phyloP scores from a whole-genome alignment of 1,140 invertebrate genomes.

The Drosophila pandora region DNA sequence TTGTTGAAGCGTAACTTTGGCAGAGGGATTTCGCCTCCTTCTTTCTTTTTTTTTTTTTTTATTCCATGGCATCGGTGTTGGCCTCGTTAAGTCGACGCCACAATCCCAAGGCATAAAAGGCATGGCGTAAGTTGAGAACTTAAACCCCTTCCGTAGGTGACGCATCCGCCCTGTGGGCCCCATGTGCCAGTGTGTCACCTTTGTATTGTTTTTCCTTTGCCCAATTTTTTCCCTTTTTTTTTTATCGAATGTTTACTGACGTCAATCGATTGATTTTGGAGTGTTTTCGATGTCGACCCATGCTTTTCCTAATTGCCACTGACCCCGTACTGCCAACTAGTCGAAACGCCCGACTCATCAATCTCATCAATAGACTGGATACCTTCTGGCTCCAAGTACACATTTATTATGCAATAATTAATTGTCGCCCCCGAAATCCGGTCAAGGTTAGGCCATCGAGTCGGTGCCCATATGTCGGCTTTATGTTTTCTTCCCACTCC shows the following conservation, averaged over 20 bases:
- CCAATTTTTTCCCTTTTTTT: constrained; percentile 12
- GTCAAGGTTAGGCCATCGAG: constrained; percentile 32
- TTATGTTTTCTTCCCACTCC: constrained; percentile 27
- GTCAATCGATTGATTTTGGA: constrained; percentile 77
- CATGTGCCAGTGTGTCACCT: constrained; percentile 29
- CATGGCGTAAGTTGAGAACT: constrained; percentile 45
- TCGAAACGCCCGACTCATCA: constrained; percentile 46
- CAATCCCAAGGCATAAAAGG: constrained; percentile 26
- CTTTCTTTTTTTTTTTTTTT: background rate
- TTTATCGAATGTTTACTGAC: constrained; percentile 46
- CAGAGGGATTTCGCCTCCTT: constrained; percentile 15
- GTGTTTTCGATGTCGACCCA: constrained; percentile 23
- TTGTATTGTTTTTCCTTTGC: constrained; percentile 17
- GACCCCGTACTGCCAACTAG: constrained; percentile 7
- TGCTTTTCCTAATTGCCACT: constrained; percentile 49
- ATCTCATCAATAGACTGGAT: constrained; percentile 29
- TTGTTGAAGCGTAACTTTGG: constrained; percentile 41
- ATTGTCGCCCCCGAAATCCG: constrained; percentile 38
- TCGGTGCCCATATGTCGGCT: constrained; percentile 17
- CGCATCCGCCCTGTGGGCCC: constrained; percentile 47
- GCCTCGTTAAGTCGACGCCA: constrained; percentile 13
- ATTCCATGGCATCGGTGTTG: background rate
- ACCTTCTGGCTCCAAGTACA: background rate
- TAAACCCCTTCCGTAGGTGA: constrained; percentile 44
- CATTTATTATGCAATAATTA: constrained; percentile 78